Base-by-base conservation (phyloP, 2,888 invertebrate species). In the Rhingia campestris region DNA sequence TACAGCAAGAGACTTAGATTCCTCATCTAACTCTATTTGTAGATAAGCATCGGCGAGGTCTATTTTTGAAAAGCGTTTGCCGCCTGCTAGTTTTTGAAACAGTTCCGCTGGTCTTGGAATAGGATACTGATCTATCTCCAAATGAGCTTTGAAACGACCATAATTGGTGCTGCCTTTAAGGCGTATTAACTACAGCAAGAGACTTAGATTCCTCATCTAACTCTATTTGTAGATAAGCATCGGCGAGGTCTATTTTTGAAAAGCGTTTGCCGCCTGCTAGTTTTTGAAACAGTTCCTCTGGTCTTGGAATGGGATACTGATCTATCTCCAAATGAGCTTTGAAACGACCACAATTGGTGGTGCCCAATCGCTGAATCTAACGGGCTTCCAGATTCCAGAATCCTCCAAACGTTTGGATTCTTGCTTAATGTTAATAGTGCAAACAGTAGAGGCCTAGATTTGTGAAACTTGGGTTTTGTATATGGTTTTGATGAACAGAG, bases 281-380 rank as follows among this genome's bases (percentile, higher is more conserved):
- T 41, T 86, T 86, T n/a, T 79, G 70, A 61, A 87, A 86, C 0
- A 84, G 30, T 6, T 86, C 86, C 37, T 87, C 81, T 14, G 86
- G 80, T 47, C 69, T 35, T 6, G 86, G 80, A n/a, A 86, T 81
- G 4, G 76, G 84, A 56, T 86, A 86, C 4, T 76, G 76, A 14
- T 86, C 86, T 87, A 41, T 87, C 86, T 32, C 81, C 86, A 41
- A 86, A 87, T 80, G n/a, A 86, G 77, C 61, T 89, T 90, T 22
- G 87, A 58, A 7, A 89, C 87, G 7, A 88, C 87, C 6, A 89
- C 89, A 10, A 89, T 87, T 1, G 89, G 89, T 10, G 89, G 88
- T 6, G 87, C 89, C 88, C 88, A 89, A 41, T 86, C 33, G 82
- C 90, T 86, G 88, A 88, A 72, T 73, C 70, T 86, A 4, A 77